phyloP scores from a whole-genome alignment of 2,113 vertebrate genomes.

The Elephantulus edwardii region DNA sequence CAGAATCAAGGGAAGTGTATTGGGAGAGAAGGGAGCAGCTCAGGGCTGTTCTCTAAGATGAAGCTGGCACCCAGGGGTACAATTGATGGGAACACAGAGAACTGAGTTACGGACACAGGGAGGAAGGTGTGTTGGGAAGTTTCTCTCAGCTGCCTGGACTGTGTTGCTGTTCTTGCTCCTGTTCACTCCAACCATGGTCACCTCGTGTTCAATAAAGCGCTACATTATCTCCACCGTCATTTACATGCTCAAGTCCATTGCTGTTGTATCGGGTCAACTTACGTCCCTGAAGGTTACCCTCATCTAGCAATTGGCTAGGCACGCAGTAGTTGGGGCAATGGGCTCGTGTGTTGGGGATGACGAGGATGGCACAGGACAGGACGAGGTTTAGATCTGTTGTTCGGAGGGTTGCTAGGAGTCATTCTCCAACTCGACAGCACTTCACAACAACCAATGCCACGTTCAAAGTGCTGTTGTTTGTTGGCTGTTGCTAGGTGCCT shows the following conservation, averaged over 20 bases:
- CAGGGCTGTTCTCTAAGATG: background rate
- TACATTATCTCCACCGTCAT: background rate
- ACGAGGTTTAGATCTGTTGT: no score
- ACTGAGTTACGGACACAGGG: accelerated
- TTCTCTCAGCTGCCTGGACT: background rate
- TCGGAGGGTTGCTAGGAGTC: no score
- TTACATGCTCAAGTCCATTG: background rate
- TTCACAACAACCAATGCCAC: no score
- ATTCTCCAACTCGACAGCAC: no score
- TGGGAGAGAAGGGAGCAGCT: background rate
- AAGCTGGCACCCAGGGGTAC: accelerated
- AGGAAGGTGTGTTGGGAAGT: background rate
- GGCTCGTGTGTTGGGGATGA: no score
- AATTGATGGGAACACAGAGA: accelerated
- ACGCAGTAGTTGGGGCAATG: no score
- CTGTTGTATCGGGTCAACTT: background rate
- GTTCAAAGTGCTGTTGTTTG: no score
- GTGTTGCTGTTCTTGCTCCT: background rate
- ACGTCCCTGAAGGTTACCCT: background rate
- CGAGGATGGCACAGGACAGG: no score
- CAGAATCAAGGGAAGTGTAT: background rate
- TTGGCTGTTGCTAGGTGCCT: no score
- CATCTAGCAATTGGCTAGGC: no score
- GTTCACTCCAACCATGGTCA: background rate
- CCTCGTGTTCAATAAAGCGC: background rate